Conservation (phyloP, 2,888 invertebrate genomes). For the Clepsis dumicolana region DNA sequence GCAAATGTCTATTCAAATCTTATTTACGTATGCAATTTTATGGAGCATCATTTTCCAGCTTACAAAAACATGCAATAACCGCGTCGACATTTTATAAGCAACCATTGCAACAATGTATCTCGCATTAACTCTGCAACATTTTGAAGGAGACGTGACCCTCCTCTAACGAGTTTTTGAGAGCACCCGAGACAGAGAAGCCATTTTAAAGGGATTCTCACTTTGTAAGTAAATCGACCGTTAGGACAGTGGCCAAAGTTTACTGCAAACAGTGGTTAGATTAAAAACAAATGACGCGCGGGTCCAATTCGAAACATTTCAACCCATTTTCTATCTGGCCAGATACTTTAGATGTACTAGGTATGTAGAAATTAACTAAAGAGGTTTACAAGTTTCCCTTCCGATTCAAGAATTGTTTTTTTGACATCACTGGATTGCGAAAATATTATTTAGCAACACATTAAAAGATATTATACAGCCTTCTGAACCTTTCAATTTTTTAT, state of each 20-base stretch:
- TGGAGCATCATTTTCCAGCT: background rate
- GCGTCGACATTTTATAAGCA: constrained; percentile 2
- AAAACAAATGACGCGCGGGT: background rate
- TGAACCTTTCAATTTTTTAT: background rate
- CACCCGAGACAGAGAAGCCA: constrained; percentile 72
- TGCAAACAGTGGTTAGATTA: constrained; percentile 43
- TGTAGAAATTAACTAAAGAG: too few relatives aligned
- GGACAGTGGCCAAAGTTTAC: constrained; percentile 29
- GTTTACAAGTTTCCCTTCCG: too few relatives aligned
- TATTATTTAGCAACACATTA: too few relatives aligned
- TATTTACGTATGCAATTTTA: too few relatives aligned
- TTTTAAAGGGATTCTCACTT: constrained; percentile 84
- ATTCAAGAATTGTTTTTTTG: too few relatives aligned
- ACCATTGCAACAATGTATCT: constrained; percentile 51
- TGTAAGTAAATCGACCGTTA: constrained; percentile 70
- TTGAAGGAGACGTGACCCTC: constrained; percentile 78
- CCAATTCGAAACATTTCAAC: background rate
- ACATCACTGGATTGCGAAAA: too few relatives aligned
- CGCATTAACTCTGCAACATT: constrained; percentile 69
- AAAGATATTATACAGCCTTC: too few relatives aligned
- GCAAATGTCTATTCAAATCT: too few relatives aligned
- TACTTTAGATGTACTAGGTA: too few relatives aligned
- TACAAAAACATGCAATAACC: background rate
- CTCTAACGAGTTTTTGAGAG: constrained; percentile 84
- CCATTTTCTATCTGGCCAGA: background rate